Base-by-base conservation (phyloP, 1,140 invertebrate genomes). In the Pachypeltis micranthus region DNA sequence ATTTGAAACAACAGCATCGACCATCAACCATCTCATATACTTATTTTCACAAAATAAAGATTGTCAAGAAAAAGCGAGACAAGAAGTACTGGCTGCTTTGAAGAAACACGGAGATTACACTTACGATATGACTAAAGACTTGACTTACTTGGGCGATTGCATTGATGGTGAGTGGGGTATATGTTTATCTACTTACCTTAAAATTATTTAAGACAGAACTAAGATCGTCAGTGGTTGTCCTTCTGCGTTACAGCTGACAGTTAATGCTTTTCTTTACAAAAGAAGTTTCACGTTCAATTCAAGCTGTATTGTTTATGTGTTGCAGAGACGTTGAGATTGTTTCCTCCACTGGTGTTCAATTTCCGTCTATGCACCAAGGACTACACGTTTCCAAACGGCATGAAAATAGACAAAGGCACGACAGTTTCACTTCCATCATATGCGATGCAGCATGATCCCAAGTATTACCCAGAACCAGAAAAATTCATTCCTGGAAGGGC, bases 271-370 rank as follows among this genome's bases (percentile, higher is more conserved):
- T n/a, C n/a, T n/a, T n/a, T n/a, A n/a, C n/a, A n/a, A n/a, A n/a
- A n/a, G n/a, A n/a, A n/a, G n/a, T n/a, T n/a, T n/a, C n/a, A n/a
- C n/a, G n/a, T n/a, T n/a, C n/a, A n/a, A n/a, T n/a, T n/a, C n/a
- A n/a, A n/a, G n/a, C n/a, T n/a, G n/a, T n/a, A n/a, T n/a, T n/a
- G n/a, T n/a, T n/a, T n/a, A n/a, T n/a, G n/a, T n/a, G n/a, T 55
- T 58, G n/a, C 71, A 80, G 84, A 85, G 77, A 83, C 84, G 1
- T 72, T 86, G 64, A 76, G 85, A 19, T 80, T 80, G 65, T 81
- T 83, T 70, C 83, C 85, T 54, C 77, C 82, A 0, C 69, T 83
- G 60, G 74, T 77, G 1, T 71, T 79, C 25, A 68, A 85, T 1
- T 79, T 79, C 63, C 74, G 84, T 39, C 65, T 73, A 34, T 79